These are phyloP conservation scores for Calephelis nemesis DNA, from an alignment of 1,140 invertebrate species.

Conservation along the genomic window DNA sequence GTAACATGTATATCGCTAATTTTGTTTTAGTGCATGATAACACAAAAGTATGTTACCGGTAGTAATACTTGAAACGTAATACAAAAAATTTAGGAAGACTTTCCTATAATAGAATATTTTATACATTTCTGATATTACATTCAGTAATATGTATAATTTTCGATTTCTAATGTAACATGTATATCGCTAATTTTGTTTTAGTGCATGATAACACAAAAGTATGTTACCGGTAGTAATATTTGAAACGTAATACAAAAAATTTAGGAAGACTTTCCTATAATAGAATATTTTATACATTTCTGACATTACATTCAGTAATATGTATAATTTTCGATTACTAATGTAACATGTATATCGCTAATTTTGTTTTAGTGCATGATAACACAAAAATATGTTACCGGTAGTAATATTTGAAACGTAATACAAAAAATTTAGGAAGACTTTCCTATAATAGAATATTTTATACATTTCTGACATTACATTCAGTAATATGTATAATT, in stretches of 20 bases:
- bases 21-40: too few relatives aligned
- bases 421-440: conserved; percentile 16
- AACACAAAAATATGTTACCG: background rate
- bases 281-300: too few relatives aligned
- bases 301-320: too few relatives aligned
- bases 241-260: background rate
- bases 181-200: background rate
- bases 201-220: too few relatives aligned
- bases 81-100: conserved; percentile 20
- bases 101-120: background rate
- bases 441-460: background rate
- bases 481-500: background rate
- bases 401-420: too few relatives aligned
- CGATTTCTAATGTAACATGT: background rate
- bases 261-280: too few relatives aligned
- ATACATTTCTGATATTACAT: background rate
- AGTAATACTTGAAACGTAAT: too few relatives aligned
- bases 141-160: background rate
- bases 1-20: too few relatives aligned
- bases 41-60: background rate
- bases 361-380: too few relatives aligned
- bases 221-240: too few relatives aligned
- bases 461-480: background rate
- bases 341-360: too few relatives aligned
- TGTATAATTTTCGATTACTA: too few relatives aligned